Base-by-base conservation (phyloP, 2,888 invertebrate genomes). In the Aethes cnicana region DNA sequence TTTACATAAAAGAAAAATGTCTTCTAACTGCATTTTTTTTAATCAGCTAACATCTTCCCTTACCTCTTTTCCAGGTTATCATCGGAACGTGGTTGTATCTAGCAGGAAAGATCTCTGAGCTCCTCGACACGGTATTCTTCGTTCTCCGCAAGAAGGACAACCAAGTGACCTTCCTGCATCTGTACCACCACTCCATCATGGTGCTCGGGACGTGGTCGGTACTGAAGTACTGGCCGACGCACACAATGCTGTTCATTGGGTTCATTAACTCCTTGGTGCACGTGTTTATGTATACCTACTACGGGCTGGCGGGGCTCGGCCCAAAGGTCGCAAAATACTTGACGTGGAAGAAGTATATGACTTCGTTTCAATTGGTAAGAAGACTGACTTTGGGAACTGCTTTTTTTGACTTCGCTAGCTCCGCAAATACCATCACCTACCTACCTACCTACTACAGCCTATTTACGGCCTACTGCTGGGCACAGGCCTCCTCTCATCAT, bases 271-370 rank as follows among this genome's bases (percentile, higher is more conserved):
- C 94, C 0, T 86, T 93, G 53, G 95, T 96, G 0, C 96, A 96
- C 72, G 91, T 95, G 0, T 88, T 96, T 59, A 96, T 96, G 96
- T 96, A 96, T 71, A 87, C 92, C 0, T 96, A 96, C 69, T 96
- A 96, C 64, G 92, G 94, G 28, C 76, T 96, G 69, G 90, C 96
- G 0, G 95, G 95, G 0, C 79, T 95, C 54, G 96, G 96, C 8
- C 95, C 95, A 0, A 75, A 91, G 17, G 92, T 93, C 58, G 92
- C 92, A 54, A 94, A 94, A 68, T 95, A 94, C 74, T 82, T 96
- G 36, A 95, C 94, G 92, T 96, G 96, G 96, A 96, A 96, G 77
- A 94, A 93, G 63, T 94, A 96, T 72, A 93, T 96, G 85, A 96
- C 96, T 0, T 91, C 90, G 54, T 90, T 96, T 64, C 96, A 96